Conservation (phyloP, 2,113 vertebrate species). For the Stegastes partitus region DNA sequence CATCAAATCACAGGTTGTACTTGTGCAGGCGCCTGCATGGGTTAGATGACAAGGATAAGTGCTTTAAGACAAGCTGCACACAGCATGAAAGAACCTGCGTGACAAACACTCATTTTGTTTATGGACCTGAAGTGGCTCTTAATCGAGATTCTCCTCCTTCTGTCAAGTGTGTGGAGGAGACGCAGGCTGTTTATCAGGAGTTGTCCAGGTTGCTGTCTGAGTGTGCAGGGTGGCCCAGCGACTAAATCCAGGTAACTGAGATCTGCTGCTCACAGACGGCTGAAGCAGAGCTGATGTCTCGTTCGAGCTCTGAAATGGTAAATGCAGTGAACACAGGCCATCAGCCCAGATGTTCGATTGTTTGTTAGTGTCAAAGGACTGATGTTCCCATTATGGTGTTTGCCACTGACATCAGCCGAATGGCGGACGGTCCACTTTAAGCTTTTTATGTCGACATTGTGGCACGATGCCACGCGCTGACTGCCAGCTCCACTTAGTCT, state of each 20-base stretch:
- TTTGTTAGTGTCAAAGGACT: slow-evolving; percentile 13
- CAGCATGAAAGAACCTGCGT: slow-evolving; percentile 26
- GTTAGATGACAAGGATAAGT: slow-evolving; percentile 3
- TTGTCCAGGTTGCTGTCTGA: slow-evolving; percentile 15
- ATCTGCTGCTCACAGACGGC: slow-evolving; percentile 11
- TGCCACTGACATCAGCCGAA: not conserved
- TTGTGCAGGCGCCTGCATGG: not conserved
- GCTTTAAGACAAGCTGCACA: slow-evolving; percentile 5
- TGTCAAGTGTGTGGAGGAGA: slow-evolving; percentile 15
- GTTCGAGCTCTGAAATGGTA: not conserved
- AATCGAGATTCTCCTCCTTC: slow-evolving; percentile 24
- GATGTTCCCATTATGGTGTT: not conserved
- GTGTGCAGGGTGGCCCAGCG: not conserved
- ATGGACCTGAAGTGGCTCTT: slow-evolving; percentile 27
- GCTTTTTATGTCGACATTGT: not conserved
- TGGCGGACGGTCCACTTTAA: not conserved
- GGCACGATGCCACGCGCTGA: not conserved
- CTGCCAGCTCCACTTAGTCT: not conserved
- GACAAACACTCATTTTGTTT: slow-evolving; percentile 37
- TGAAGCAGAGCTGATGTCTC: not conserved
- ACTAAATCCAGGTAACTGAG: slow-evolving; percentile 11
- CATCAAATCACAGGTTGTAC: not conserved
- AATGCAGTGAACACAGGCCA: slow-evolving; percentile 11
- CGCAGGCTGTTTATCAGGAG: slow-evolving; percentile 7
- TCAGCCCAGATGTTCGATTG: slow-evolving; percentile 10